These are phyloP conservation scores for Prietella phreatophila DNA, from an alignment of 2,113 vertebrate genomes.

Conservation along the genomic window DNA sequence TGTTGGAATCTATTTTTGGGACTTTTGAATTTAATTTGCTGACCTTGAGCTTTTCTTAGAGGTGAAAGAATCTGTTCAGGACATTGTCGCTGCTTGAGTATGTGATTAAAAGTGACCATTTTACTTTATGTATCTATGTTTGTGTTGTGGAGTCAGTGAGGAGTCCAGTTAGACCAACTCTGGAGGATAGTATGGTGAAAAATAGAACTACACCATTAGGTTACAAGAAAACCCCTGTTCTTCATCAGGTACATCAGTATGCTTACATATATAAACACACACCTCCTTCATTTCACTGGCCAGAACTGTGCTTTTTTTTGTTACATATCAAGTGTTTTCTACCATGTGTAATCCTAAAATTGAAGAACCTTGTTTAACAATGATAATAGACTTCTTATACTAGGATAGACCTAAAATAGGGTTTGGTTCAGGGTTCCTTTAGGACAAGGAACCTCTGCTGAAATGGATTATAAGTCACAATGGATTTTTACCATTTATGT, in stretches of 20 bases:
- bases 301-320: neutral
- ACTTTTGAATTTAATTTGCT: neutral
- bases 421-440: neutral
- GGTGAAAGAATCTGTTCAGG: slow-evolving; percentile 3
- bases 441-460: neutral
- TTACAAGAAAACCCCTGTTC: slow-evolving; percentile 61
- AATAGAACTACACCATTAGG: slow-evolving; percentile 58
- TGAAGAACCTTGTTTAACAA: neutral
- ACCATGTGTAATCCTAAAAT: neutral
- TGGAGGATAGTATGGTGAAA: slow-evolving; percentile 61
- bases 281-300: neutral
- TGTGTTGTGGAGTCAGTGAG: slow-evolving; percentile 40
- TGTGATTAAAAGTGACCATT: neutral
- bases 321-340: neutral
- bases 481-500: neutral
- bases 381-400: neutral
- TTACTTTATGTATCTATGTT: neutral
- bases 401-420: neutral
- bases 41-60: neutral
- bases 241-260: slow-evolving; percentile 69
- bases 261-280: slow-evolving; percentile 46
- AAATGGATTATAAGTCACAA: slow-evolving; percentile 2
- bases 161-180: slow-evolving; percentile 52
- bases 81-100: neutral
- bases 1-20: neutral